Evolutionary conservation across 2,797 vertebrate species (phyloP).

Genomic region (Triplophysa yarkandensis): DNA sequence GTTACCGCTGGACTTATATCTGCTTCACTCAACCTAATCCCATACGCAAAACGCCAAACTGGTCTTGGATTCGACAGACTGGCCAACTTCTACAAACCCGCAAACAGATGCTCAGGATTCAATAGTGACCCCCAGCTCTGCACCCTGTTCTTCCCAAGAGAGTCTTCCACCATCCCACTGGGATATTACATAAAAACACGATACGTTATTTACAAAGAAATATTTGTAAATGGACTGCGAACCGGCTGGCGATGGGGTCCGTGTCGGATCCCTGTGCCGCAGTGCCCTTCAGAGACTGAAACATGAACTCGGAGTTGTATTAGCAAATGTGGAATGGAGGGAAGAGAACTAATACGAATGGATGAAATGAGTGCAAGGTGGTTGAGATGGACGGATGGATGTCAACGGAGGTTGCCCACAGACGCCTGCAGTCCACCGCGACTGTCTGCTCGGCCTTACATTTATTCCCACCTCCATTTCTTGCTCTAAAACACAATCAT

Average conservation of each 20-base stretch:
- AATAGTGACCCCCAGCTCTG: constrained; percentile 64
- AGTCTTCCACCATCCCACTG: constrained; percentile 73
- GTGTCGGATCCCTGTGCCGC: constrained; percentile 35
- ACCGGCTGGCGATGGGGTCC: constrained; percentile 62
- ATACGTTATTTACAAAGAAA: constrained; percentile 79
- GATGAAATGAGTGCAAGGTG: constrained; percentile 46
- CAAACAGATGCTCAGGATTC: constrained; percentile 74
- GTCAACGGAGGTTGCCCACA: constrained; percentile 68
- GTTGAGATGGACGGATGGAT: constrained; percentile 62
- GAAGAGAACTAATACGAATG: constrained; percentile 40
- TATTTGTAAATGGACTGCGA: constrained; percentile 83
- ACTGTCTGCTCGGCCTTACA: constrained; percentile 66
- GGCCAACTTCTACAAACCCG: constrained; percentile 42
- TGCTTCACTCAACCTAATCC: constrained; percentile 15
- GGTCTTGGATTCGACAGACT: constrained; percentile 21
- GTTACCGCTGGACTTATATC: constrained; percentile 6
- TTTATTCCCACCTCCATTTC: constrained; percentile 48
- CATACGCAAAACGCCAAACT: constrained; percentile 9
- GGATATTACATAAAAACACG: constrained; percentile 80
- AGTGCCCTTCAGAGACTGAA: constrained; percentile 59
- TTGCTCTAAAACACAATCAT: constrained; percentile 41
- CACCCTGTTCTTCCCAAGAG: constrained; percentile 64
- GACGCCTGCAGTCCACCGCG: constrained; percentile 62
- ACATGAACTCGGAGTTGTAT: constrained; percentile 52
- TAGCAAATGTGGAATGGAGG: constrained; percentile 50